A percentile compares a stretch with the other conserved stretches of the same genome.
phyloP scores from a whole-genome alignment of 2,888 invertebrate species.

The Lasioglossum malachurum region DNA sequence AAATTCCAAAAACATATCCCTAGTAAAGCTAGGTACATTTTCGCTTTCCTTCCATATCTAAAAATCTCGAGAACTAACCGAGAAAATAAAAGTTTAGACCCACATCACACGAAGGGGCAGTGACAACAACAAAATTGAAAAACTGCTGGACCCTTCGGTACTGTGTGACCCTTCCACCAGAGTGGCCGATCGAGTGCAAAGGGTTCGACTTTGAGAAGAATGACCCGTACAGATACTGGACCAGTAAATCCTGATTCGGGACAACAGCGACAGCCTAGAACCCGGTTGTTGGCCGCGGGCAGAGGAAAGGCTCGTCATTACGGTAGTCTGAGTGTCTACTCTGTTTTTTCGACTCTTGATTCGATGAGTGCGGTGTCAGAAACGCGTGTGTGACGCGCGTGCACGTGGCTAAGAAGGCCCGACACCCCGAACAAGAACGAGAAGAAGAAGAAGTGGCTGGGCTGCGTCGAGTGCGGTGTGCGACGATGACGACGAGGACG shows the following conservation, averaged over 20 bases:
- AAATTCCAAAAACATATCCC: no score
- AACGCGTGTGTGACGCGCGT: constrained; percentile 29
- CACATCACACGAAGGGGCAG: no score
- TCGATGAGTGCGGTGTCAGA: background rate
- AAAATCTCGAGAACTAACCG: no score
- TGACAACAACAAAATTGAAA: no score
- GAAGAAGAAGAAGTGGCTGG: constrained; percentile 48
- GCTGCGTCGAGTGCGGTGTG: constrained; percentile 30
- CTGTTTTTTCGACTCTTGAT: constrained; percentile 6
- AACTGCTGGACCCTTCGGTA: no score
- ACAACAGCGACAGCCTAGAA: background rate
- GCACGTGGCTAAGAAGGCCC: constrained; percentile 64
- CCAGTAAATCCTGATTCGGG: background rate
- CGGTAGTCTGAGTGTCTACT: constrained; percentile 48
- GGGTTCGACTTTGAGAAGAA: background rate
- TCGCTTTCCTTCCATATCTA: no score
- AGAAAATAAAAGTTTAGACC: no score
- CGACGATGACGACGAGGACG: background rate
- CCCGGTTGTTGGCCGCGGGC: background rate
- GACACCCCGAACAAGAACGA: background rate
- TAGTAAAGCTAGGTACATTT: no score
- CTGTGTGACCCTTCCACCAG: background rate
- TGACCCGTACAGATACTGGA: background rate
- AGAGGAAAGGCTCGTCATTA: constrained; percentile 36
- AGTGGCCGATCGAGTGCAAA: background rate